These are phyloP conservation scores for Coracias cyanogaster DNA, from an alignment of 2,797 vertebrate genomes.

Conservation along the genomic window DNA sequence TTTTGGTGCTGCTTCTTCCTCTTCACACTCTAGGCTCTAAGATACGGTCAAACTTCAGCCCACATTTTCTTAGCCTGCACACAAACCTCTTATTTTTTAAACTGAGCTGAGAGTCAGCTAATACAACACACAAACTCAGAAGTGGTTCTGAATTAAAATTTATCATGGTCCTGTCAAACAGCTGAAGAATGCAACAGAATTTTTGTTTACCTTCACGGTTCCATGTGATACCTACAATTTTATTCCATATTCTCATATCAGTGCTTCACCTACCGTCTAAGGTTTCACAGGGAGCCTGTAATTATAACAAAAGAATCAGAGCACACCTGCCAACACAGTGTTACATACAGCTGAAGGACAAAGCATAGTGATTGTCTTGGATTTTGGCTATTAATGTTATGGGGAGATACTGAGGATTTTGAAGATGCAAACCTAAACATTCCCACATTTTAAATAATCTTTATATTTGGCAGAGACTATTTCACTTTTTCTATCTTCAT, in stretches of 20 bases:
- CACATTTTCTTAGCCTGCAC: not conserved
- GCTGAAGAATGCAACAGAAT: not conserved
- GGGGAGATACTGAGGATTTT: not conserved
- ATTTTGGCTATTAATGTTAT: not conserved
- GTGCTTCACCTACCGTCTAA: not conserved
- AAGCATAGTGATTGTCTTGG: not conserved
- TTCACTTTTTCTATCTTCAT: conserved; percentile 26
- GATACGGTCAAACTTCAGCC: not conserved
- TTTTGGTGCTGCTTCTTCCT: not conserved
- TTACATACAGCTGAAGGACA: not conserved
- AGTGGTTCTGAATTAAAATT: not conserved
- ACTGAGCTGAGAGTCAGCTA: not conserved
- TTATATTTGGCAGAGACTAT: not conserved
- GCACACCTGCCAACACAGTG: not conserved
- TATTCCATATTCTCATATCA: not conserved
- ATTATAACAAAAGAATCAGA: not conserved
- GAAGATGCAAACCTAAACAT: conserved; percentile 55
- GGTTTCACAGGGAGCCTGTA: not conserved
- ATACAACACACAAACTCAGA: not conserved
- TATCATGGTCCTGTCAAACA: not conserved
- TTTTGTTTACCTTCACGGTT: not conserved
- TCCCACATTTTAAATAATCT: not conserved
- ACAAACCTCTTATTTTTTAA: not conserved
- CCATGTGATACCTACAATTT: not conserved
- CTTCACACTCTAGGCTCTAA: not conserved